These are phyloP conservation scores for Magallana gigas DNA, from an alignment of 1,140 invertebrate genomes.

Conservation along the genomic window DNA sequence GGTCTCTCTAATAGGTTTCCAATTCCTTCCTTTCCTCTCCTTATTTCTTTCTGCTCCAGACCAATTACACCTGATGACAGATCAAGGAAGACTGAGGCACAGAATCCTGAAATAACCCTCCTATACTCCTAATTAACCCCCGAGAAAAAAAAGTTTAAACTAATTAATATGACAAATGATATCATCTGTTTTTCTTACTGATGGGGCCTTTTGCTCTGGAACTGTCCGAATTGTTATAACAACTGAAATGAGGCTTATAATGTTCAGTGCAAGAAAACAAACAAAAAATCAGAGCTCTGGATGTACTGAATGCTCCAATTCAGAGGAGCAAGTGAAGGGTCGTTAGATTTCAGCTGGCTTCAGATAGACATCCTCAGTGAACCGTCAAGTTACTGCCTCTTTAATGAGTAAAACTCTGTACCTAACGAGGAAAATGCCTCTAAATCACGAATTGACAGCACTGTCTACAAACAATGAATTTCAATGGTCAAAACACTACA, in stretches of 20 bases:
- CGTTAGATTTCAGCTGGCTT: neutral
- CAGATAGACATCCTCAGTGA: neutral
- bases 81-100: neutral
- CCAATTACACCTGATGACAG: constrained; percentile 27
- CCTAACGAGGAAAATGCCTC: neutral
- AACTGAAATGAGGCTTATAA: constrained; percentile 14
- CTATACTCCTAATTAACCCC: neutral
- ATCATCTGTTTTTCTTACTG: neutral
- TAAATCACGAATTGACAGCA: neutral
- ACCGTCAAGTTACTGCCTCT: neutral
- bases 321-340: neutral
- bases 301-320: neutral
- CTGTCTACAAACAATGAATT: neutral
- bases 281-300: neutral
- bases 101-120: constrained; percentile 7
- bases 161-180: neutral
- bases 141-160: neutral
- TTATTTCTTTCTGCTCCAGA: neutral
- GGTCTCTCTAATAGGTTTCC: constrained; percentile 1
- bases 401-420: neutral
- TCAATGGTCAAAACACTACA: neutral
- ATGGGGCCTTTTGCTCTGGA: neutral
- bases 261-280: neutral
- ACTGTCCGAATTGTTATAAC: neutral
- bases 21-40: neutral